phyloP scores from a whole-genome alignment of 2,888 invertebrate species.

The Lysandra coridon region DNA sequence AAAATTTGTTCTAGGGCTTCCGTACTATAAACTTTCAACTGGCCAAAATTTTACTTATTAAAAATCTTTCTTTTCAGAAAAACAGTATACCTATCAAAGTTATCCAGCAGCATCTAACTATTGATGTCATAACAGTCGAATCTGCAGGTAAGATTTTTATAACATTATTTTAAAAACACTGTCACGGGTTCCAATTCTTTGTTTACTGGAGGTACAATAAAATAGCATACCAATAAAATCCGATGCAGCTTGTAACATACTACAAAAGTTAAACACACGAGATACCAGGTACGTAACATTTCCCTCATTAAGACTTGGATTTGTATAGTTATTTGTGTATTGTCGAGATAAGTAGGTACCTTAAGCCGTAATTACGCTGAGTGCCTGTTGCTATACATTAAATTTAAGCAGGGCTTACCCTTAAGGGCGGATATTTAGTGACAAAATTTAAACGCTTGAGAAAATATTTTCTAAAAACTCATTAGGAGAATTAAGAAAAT shows the following conservation, averaged over 20 bases:
- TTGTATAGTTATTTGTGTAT: conserved; percentile 33
- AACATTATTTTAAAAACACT: too few species aligned
- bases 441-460: neutral
- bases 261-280: neutral
- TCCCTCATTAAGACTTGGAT: conserved; percentile 23
- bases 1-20: too few species aligned
- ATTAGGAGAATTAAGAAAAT: neutral
- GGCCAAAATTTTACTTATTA: too few species aligned
- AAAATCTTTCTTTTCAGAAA: too few species aligned
- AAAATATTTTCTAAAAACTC: neutral
- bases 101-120: too few species aligned
- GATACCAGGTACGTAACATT: neutral
- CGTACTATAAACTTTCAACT: too few species aligned
- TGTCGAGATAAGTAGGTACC: conserved; percentile 43
- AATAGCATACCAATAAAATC: too few species aligned
- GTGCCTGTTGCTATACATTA: conserved; percentile 75
- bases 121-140: too few species aligned
- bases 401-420: conserved; percentile 60
- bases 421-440: conserved; percentile 31
- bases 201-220: too few species aligned
- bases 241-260: neutral
- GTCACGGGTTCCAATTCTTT: too few species aligned
- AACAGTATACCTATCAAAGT: too few species aligned
- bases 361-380: conserved; percentile 66
- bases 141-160: too few species aligned